phyloP scores from a whole-genome alignment of 2,888 invertebrate species.

The Phymatocera aterrima region DNA sequence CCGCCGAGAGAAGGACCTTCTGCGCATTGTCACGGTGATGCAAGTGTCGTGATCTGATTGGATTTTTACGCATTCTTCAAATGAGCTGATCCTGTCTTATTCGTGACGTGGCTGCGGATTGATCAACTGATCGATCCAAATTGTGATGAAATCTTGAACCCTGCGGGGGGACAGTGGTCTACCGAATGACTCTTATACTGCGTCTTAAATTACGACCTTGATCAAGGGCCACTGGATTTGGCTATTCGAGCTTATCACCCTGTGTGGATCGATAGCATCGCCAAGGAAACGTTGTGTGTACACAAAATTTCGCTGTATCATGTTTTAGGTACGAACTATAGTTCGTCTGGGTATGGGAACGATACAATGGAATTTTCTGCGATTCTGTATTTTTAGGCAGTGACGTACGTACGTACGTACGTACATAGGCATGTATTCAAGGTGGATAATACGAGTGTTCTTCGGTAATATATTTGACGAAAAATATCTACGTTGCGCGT shows the following conservation, averaged over 20 bases:
- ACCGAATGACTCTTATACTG: neutral
- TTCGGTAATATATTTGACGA: no score
- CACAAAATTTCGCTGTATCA: neutral
- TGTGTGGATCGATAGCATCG: constrained; percentile 16
- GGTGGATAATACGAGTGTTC: neutral
- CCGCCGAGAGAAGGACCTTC: constrained; percentile 4
- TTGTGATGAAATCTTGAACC: constrained; percentile 34
- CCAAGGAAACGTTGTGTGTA: constrained; percentile 30
- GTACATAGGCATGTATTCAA: no score
- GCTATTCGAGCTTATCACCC: constrained; percentile 12
- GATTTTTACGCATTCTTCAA: constrained; percentile 39
- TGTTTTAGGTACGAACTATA: neutral
- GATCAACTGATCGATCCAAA: constrained; percentile 29
- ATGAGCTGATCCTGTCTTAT: no score
- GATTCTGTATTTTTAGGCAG: neutral
- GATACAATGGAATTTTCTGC: neutral
- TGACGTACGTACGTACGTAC: no score
- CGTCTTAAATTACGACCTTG: constrained; percentile 3
- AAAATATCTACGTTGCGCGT: no score
- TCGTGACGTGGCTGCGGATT: constrained; percentile 22
- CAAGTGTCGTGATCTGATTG: neutral
- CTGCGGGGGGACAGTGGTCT: neutral
- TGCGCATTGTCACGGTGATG: constrained; percentile 11
- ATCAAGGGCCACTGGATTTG: neutral
- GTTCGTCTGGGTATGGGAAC: neutral